Evolutionary conservation across 2,888 invertebrate species (phyloP), one percentile per base, ranked within the genome.

Genomic region (Spodoptera picta): DNA sequence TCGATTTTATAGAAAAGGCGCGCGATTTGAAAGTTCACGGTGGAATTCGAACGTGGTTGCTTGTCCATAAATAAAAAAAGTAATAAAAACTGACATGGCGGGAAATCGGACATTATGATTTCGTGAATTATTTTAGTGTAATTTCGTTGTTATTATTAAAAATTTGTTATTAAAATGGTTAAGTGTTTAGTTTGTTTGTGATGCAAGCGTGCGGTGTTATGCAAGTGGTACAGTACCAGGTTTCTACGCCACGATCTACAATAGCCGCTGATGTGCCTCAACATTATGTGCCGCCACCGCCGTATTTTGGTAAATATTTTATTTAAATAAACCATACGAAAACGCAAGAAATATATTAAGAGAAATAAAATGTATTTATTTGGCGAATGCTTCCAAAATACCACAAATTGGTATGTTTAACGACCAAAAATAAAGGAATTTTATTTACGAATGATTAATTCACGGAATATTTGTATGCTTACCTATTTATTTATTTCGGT

Each of bases 201-300:
- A 96, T 96, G 96, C 95, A 95, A 90, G 94, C 95, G 68, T 95
- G 95, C 83, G 95, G 95, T 80, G 94, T 96, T 76, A 96, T 96
- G 96, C 96, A 96, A 93, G 95, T 96, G 73, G 92, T 96, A 61
- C 96, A 96, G 80, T 96, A 96, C 85, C 95, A 96, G 86, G 95
- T 96, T 79, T 92, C 94, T 73, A 88, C 93, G 62, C 92, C 92
- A 0, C 95, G 95, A 78, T 93, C 94, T 76, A 92, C 90, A 44
- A 88, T 94, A 60, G 91, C 94, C 41, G 90, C 90, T 19, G 92
- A 93, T 46, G 91, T 94, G 58, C 87, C 92, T 36, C 94, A 91
- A 65, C 91, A 94, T 80, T 94, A 93, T 82, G 92, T 94, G 1
- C 92, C 94, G 1, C 94, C 94, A 41, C 95, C 95, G 46, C 93